phyloP scores from a whole-genome alignment of 2,888 invertebrate species.

The Sinodicranocentrus sp. region DNA sequence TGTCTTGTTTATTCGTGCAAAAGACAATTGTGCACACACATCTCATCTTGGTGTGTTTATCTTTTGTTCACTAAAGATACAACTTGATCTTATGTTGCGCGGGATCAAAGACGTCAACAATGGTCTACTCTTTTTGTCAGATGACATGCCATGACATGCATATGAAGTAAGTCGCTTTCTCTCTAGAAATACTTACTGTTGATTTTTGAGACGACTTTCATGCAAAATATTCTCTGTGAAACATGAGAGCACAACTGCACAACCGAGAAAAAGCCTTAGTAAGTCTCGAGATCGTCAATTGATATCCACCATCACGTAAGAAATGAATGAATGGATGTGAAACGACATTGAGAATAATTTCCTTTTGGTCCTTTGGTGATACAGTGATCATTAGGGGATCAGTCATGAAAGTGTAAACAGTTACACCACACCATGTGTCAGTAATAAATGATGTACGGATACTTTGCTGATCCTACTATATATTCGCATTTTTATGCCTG shows the following conservation, averaged over 20 bases:
- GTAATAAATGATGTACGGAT: too few relatives aligned
- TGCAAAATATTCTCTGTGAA: background rate
- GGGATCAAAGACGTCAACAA: constrained; percentile 48
- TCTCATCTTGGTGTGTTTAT: background rate
- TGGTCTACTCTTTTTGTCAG: constrained; percentile 12
- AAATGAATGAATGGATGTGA: background rate
- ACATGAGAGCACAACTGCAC: background rate
- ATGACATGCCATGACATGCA: constrained; percentile 25
- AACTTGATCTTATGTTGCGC: constrained; percentile 9
- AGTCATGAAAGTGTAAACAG: too few relatives aligned
- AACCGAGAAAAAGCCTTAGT: background rate
- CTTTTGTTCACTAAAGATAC: background rate
- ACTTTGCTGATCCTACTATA: too few relatives aligned
- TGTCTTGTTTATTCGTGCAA: background rate
- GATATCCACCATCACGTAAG: background rate
- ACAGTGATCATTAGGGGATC: too few relatives aligned
- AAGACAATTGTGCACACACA: background rate
- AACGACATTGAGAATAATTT: too few relatives aligned
- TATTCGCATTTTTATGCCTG: too few relatives aligned
- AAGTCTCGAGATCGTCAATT: background rate
- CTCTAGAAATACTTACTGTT: background rate
- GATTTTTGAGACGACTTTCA: background rate
- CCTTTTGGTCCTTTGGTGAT: too few relatives aligned
- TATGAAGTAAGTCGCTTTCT: background rate
- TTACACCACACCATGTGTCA: too few relatives aligned